Evolutionary conservation across 2,797 vertebrate genomes (phyloP).

Genomic region (Furcifer pardalis): DNA sequence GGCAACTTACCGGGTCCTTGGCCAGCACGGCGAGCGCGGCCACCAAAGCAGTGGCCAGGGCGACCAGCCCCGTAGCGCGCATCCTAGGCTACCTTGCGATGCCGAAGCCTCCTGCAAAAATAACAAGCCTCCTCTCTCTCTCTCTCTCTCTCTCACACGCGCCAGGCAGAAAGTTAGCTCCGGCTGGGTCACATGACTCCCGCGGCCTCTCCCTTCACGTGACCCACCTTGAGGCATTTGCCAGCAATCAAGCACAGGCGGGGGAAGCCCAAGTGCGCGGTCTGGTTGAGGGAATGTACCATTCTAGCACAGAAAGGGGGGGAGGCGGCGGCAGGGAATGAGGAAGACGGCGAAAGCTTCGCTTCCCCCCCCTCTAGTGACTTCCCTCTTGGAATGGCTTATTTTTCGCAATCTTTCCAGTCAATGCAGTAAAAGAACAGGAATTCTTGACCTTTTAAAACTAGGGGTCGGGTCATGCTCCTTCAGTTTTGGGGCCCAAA

Average conservation of each 20-base stretch:
- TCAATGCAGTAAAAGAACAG: no score
- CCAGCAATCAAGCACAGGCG: background rate
- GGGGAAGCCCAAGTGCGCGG: background rate
- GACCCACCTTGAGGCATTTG: background rate
- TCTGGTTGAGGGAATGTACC: background rate
- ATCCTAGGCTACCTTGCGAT: background rate
- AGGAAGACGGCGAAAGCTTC: no score
- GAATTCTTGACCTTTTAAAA: no score
- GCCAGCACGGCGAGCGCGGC: conserved; percentile 34
- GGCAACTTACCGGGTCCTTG: conserved; percentile 57
- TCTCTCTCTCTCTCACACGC: no score
- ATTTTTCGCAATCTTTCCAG: no score
- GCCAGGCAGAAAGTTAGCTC: background rate
- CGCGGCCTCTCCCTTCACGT: background rate
- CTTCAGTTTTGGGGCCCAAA: no score
- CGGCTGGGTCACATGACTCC: background rate
- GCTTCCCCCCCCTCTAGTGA: background rate
- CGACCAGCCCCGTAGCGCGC: background rate
- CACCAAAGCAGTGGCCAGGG: conserved; percentile 2
- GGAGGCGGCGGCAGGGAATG: no score
- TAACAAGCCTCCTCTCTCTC: background rate
- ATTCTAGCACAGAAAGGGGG: background rate
- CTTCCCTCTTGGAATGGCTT: background rate
- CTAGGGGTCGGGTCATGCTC: no score
- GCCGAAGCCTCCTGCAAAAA: no score